Base-by-base conservation (phyloP, 2,113 vertebrate species). In the Ochotona curzoniae region DNA sequence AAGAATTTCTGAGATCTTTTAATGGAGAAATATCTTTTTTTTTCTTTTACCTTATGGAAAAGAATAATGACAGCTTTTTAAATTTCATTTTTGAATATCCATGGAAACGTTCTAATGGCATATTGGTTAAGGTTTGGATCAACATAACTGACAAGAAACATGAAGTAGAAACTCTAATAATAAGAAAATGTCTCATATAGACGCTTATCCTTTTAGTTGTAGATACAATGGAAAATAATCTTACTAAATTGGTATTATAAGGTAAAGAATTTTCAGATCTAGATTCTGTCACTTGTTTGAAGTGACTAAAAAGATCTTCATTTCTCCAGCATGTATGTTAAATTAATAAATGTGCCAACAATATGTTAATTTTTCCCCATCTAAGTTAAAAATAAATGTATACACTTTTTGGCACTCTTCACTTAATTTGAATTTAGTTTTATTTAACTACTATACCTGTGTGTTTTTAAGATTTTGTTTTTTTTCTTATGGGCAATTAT, bases 101-200 rank as follows among this genome's bases (percentile, higher is more conserved):
- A 66, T 71, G 63, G 8, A 61, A 93, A 15, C 49, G 94, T 93
- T 83, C 63, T 85, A 60, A 80, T 85, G 8, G 38, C 89, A 83
- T 61, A 7, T 76, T 95, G 70, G n/a, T 95, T 90, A 66, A 83
- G 15, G 64, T 87, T 85, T 83, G 75, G 88, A 70, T 94, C 44
- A 60, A 32, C 51, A 47, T 63, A 51, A 71, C n/a, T 90, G 20
- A 49, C 8, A 35, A 87, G 64, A 90, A 93, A 35, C 25, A 8
- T 47, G 18, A 57, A 83, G 63, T 78, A 15, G 14, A 38, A 66
- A 13, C 25, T 69, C 51, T 67, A 38, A 73, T 13, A 75, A 0
- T 9, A 78, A 63, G 18, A 69, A 89, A 49, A 66, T 54, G 30
- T 83, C 25, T 93, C 12, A 70, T n/a, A 51, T 51, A 82, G 73